Base-by-base conservation (phyloP, 2,888 invertebrate genomes). In the Apotomis turbidana region DNA sequence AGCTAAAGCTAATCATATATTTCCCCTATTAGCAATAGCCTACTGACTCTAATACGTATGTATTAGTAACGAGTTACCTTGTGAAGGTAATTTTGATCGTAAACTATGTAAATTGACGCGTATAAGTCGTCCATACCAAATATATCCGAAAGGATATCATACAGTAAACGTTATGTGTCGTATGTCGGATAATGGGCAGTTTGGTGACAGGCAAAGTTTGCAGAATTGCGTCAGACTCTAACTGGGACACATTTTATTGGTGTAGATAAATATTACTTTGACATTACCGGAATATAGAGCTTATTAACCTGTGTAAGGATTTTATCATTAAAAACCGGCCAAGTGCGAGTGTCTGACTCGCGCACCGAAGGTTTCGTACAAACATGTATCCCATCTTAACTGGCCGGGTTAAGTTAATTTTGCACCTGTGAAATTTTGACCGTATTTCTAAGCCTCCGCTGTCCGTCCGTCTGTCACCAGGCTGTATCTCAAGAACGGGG, bases 31-130 rank as follows among this genome's bases (percentile, higher is more conserved):
- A 27, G 41, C 41, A 41, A 6, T 49, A 49, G 9, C 9, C 49
- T 8, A 49, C 49, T 49, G 49, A 10, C 49, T 10, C 57, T 9
- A 58, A 38, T 36, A 38, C 12, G 5, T 36, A 52, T 63, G 36
- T 58, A 49, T 67, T 58, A 57, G n/a, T 58, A 58, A 36, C 36
- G 13, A 49, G 66, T 49, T 49, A n/a, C 57, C 13, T 69, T 54
- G 55, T 27, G 57, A 46, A 41, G 36, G 44, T 60, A 60, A 62
- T 61, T 62, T 55, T 13, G 59, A 15, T 52, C 46, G 66, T 71
- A 71, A 73, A 71, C 60, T 73, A 73, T 68, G 63, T 74, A 73
- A 68, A 70, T 64, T 63, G 71, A 9, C 58, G 13, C 51, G 60
- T 41, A 15, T 46, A 13, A 46, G 44, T 52, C 6, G 62, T 10